Base-by-base conservation (phyloP, 1,140 invertebrate species). In the Drosophila takahashii region DNA sequence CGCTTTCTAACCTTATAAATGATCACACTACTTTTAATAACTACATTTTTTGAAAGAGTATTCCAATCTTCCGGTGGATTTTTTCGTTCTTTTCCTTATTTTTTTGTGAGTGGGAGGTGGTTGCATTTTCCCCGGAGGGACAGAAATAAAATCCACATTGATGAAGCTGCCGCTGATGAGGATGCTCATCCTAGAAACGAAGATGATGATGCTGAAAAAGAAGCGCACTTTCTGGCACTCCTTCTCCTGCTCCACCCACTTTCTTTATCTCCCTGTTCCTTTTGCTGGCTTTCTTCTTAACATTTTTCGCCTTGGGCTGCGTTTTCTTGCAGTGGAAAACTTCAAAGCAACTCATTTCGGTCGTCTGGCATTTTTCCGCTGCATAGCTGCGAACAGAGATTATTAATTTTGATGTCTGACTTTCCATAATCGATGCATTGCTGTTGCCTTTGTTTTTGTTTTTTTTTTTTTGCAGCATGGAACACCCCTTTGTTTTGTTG, bases 321-420 rank as follows among this genome's bases (percentile, higher is more conserved):
- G 32, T 29, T 73, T 77, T 77, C 36, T 86, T 77, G 64, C 71
- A 56, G 65, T 71, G 61, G 65, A 51, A 62, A 77, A 81, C 81
- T 86, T 87, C 83, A 87, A 87, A 87, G 83, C 71, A 83, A 66
- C 83, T 72, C 66, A 56, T 65, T 79, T 56, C 37, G 45, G 39
- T 42, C 45, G 50, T 57, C 45, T 45, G 71, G 80, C 70, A 76
- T 83, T 84, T 83, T 66, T 71, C 32, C 80, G 50, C 60, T 75
- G 80, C 80, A 83, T 84, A 84, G 34, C 70, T 56, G 42, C 15
- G 44, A 69, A 51, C 70, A 61, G 79, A 81, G 83, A 71, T 87
- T 81, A 86, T 86, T 86, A 86, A 86, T 86, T 86, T 86, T 87
- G 79, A 86, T 86, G 67, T 75, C 83, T 81, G 81, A 64, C 81